A percentile compares a stretch with the other conserved stretches of the same genome.
These are phyloP conservation scores for Grammomys dolichurus DNA, from an alignment of 2,113 vertebrate genomes.

Conservation along the genomic window DNA sequence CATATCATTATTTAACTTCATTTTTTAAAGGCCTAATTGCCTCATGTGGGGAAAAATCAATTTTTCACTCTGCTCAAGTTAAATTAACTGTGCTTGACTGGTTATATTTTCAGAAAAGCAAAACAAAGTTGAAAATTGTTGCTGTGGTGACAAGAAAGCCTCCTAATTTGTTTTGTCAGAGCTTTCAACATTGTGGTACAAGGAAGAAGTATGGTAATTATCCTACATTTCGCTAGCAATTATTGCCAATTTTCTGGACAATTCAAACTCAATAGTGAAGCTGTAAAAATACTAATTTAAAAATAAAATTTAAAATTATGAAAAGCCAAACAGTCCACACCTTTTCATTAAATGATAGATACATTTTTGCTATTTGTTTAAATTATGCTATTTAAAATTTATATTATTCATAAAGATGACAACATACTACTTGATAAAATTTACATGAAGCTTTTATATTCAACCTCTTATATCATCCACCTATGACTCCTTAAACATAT, in stretches of 20 bases:
- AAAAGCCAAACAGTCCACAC: neutral
- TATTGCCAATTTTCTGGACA: constrained; percentile 57
- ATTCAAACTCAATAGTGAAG: constrained; percentile 21
- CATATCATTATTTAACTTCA: constrained; percentile 72
- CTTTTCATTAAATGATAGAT: constrained; percentile 38
- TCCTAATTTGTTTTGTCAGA: constrained; percentile 76
- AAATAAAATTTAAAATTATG: constrained; percentile 36
- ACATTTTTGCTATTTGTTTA: neutral
- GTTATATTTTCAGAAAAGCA: constrained; percentile 75
- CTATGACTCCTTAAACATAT: neutral
- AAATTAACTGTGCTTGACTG: constrained; percentile 76
- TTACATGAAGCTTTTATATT: neutral
- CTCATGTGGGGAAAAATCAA: constrained; percentile 54
- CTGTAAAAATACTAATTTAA: constrained; percentile 17
- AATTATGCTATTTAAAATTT: neutral
- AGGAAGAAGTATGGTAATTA: constrained; percentile 55
- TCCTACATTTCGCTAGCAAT: constrained; percentile 60
- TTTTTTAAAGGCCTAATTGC: constrained; percentile 65
- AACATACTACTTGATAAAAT: constrained; percentile 11
- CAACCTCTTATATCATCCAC: neutral
- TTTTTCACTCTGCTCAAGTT: constrained; percentile 76
- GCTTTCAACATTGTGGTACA: constrained; percentile 60
- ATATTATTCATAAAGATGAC: neutral
- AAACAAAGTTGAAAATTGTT: constrained; percentile 76
- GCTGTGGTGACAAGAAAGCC: constrained; percentile 68